A percentile compares a stretch with the other conserved stretches of the same genome.
These are phyloP conservation scores for Danio rerio DNA, from an alignment of 2,113 vertebrate genomes.

Conservation along the genomic window GRCz12tu NC_133189.1:11677001-11677500, in stretches of 20 bases:
- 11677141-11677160: constrained; percentile 60
- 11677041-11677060: constrained; percentile 51
- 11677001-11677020: constrained; percentile 44
- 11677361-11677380: too few species aligned
- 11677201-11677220: neutral
- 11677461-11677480: too few species aligned
- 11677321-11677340: too few species aligned
- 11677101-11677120: constrained; percentile 69
- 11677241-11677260: neutral
- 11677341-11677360: too few species aligned
- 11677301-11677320: too few species aligned
- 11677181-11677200: constrained; percentile 6
- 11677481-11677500: too few species aligned
- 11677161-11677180: constrained; percentile 1
- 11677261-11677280: too few species aligned
- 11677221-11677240: constrained; percentile 7
- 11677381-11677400: too few species aligned
- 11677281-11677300: too few species aligned
- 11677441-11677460: too few species aligned
- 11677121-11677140: constrained; percentile 64
- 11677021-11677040: constrained; percentile 49
- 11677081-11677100: constrained; percentile 65
- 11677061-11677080: constrained; percentile 56
- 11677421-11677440: too few species aligned
- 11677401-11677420: too few species aligned